phyloP scores from a whole-genome alignment of 1,140 invertebrate species.

The Neodiprion pinetum region DNA sequence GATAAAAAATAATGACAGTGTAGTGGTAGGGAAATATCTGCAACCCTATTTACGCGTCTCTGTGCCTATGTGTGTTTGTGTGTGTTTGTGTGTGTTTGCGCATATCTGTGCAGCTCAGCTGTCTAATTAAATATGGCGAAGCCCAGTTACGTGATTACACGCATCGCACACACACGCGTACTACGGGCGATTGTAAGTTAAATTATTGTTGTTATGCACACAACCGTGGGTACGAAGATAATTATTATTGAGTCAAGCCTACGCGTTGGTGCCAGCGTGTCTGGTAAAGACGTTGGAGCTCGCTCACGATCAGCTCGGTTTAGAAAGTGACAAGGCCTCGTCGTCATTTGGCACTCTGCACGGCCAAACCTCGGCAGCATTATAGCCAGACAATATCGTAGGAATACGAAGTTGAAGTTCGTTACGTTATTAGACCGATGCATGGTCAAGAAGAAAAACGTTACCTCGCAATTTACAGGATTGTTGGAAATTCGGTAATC shows the following conservation, averaged over 20 bases:
- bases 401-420: background rate
- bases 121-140: background rate
- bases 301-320: background rate
- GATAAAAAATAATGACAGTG: too few species aligned
- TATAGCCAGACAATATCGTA: background rate
- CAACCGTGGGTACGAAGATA: background rate
- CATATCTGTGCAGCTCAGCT: too few species aligned
- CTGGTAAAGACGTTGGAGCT: background rate
- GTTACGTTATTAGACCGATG: too few species aligned
- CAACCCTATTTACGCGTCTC: too few species aligned
- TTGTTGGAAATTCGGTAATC: too few species aligned
- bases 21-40: too few species aligned
- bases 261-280: background rate
- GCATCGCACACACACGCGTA: background rate
- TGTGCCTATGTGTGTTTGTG: too few species aligned
- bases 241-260: constrained; percentile 1
- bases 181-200: too few species aligned
- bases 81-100: too few species aligned
- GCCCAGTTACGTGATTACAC: constrained; percentile 1
- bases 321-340: constrained; percentile 1
- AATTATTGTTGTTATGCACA: too few species aligned
- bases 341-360: background rate
- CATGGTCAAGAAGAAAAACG: too few species aligned
- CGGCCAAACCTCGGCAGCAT: background rate
- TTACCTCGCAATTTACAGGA: too few species aligned